These are phyloP conservation scores for Lophotriccus pileatus DNA, from an alignment of 2,797 vertebrate genomes.

Conservation along the genomic window DNA sequence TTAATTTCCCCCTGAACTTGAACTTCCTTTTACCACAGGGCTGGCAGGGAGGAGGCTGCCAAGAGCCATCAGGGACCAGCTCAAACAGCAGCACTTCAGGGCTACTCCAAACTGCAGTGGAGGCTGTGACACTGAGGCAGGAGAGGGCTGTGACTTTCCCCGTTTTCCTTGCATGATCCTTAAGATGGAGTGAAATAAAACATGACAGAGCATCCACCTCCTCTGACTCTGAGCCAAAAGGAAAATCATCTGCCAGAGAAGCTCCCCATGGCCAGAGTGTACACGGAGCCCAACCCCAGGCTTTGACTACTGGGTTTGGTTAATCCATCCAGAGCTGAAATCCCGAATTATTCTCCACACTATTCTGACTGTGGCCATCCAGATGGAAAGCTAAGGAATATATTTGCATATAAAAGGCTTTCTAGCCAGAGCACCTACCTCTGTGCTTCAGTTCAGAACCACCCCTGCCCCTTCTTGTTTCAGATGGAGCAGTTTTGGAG, in stretches of 20 bases:
- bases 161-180: background rate
- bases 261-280: background rate
- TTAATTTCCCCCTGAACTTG: background rate
- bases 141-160: background rate
- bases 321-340: background rate
- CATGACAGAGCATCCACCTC: background rate
- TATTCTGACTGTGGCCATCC: background rate
- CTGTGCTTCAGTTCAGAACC: background rate
- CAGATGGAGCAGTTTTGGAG: background rate
- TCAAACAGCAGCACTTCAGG: background rate
- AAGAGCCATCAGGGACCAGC: background rate
- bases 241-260: background rate
- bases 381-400: background rate
- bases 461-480: background rate
- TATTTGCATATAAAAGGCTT: background rate
- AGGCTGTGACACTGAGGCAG: background rate
- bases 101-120: background rate
- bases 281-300: background rate
- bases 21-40: background rate
- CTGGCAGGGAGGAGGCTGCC: background rate
- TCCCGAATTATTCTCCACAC: background rate
- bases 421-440: background rate
- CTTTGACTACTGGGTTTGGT: background rate
- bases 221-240: background rate
- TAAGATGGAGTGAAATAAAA: background rate